Base-by-base conservation (phyloP, 35 echinoderm and acorn worm genomes). In the Strongylocentrotus purpuratus region DNA sequence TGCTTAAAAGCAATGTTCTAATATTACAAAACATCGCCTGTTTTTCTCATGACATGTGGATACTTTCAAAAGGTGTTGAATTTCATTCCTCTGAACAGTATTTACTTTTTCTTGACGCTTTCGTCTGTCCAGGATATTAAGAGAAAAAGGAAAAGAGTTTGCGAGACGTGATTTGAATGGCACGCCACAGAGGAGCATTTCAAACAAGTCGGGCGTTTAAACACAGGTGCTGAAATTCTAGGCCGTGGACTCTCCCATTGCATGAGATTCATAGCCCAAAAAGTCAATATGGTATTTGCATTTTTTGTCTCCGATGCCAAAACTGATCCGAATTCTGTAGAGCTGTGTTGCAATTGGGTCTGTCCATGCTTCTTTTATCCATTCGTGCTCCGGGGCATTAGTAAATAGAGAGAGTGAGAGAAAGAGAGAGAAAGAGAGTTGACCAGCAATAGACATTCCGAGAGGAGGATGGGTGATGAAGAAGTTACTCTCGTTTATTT, bases 141-240 rank as follows among this genome's bases (percentile, higher is more conserved):
- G 45, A 89, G 87, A 89, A 46, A 89, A 33, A 9, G n/a, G 25
- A 89, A 41, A 46, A 22, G 25, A 89, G 45, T 5, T 45, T 9
- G 32, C 12, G 87, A 89, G 87, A 46, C 87, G 45, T 89, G 45
- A 89, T 46, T 45, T 78, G 65, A 78, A 78, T 78, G 65, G 65
- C 65, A 78, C 65, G 22, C 20, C 65, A 78, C 65, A 18, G 65
- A 78, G 65, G 65, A 78, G 65, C 65, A 78, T 78, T 89, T 89
- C 33, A 45, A 89, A 89, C 87, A 89, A 89, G 87, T 89, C 87
- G 87, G 45, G 87, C 87, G 87, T 45, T 89, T 46, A 89, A 89
- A 89, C 87, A 89, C 87, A 89, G 87, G 87, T 89, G 87, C 33
- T 89, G 87, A 89, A 89, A 89, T 89, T 89, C 33, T 89, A 89